These are phyloP conservation scores for Capromys pilorides DNA, from an alignment of 2,797 vertebrate genomes.

Conservation along the genomic window DNA sequence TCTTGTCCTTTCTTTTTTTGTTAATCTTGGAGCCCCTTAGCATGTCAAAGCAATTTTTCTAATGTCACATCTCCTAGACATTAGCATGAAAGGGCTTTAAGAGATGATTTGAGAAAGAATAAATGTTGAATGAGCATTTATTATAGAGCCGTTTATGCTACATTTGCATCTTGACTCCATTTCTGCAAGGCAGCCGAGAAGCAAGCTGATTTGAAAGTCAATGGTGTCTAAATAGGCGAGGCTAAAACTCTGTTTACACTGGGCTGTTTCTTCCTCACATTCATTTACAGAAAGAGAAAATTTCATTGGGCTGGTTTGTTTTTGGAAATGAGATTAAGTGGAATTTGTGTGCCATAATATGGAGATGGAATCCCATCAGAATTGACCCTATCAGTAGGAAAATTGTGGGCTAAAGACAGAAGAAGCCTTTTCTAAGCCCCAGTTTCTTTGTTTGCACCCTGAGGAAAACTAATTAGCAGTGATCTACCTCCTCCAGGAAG, in stretches of 20 bases:
- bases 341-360: conserved; percentile 70
- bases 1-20: conserved; percentile 97
- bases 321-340: conserved; percentile 78
- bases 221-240: conserved; percentile 83
- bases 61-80: conserved; percentile 98
- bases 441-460: conserved; percentile 26
- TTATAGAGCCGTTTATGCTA: conserved; percentile 90
- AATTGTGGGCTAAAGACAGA: neutral
- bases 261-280: conserved; percentile 80
- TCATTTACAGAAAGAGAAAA: conserved; percentile 82
- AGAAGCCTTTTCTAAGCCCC: neutral
- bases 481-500: neutral
- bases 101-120: conserved; percentile 94
- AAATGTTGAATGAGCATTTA: conserved; percentile 95
- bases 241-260: conserved; percentile 83
- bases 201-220: conserved; percentile 87
- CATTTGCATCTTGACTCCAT: conserved; percentile 88
- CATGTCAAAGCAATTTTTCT: conserved; percentile 99
- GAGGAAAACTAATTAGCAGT: conserved; percentile 4
- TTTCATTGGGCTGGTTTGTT: conserved; percentile 83
- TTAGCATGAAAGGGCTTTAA: conserved; percentile 98
- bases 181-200: conserved; percentile 84
- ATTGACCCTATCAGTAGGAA: conserved; percentile 46
- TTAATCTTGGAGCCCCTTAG: conserved; percentile 97
- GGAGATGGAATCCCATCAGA: conserved; percentile 73